Conservation (phyloP, 2,797 vertebrate species). For the Serranus cabrilla region DNA sequence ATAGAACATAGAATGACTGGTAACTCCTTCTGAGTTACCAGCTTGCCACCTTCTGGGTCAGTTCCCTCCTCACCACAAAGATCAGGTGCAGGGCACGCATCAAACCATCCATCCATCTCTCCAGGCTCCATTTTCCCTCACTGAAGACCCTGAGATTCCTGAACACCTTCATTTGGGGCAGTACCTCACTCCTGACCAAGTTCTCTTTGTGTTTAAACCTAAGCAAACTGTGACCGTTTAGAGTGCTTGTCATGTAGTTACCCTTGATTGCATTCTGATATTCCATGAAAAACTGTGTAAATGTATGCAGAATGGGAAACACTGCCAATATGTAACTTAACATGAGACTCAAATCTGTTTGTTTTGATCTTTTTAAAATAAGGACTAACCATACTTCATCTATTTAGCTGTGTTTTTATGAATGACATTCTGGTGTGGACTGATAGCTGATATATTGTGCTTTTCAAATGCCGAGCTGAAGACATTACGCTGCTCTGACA, state of each 20-base stretch:
- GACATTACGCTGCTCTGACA: slow-evolving; percentile 9
- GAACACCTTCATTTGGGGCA: no score
- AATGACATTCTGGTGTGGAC: not conserved
- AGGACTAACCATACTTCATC: not conserved
- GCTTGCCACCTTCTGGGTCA: no score
- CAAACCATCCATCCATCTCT: no score
- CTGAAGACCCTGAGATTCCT: no score
- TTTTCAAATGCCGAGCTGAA: not conserved
- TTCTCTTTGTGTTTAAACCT: no score
- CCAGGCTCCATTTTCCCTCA: no score
- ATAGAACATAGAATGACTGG: no score
- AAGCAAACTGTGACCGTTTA: no score
- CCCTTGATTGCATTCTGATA: not conserved
- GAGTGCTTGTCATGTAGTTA: not conserved
- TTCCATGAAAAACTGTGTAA: not conserved
- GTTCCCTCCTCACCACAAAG: no score
- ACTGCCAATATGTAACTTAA: not conserved
- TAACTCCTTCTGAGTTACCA: no score
- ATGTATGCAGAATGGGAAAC: not conserved
- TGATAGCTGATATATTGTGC: not conserved
- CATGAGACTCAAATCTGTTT: not conserved
- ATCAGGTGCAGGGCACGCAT: no score
- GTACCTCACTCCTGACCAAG: no score
- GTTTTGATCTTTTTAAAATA: slow-evolving; percentile 1
- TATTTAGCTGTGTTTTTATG: not conserved